These are phyloP conservation scores for Macrocentrus cingulum DNA, from an alignment of 1,140 invertebrate genomes.

Conservation along the genomic window DNA sequence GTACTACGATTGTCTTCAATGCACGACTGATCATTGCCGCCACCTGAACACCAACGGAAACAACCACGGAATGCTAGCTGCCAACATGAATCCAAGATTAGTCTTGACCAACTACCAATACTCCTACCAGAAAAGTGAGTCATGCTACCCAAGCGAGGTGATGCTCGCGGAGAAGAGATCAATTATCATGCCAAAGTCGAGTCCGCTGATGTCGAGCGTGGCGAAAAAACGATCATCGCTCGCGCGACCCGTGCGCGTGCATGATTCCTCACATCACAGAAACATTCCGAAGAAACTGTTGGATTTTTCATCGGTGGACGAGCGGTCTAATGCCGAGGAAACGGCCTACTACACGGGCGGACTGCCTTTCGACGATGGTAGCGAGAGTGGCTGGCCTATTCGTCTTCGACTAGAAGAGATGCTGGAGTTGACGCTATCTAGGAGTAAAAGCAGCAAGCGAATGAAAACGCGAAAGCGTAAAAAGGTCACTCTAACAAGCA, in stretches of 20 bases:
- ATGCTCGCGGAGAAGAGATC: not conserved
- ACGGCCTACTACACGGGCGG: constrained; percentile 20
- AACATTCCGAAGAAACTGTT: constrained; percentile 30
- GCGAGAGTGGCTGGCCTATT: constrained; percentile 45
- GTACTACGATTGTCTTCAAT: constrained; percentile 58
- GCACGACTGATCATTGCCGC: constrained; percentile 49
- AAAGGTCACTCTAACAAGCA: constrained; percentile 35
- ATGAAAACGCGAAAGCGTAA: constrained; percentile 35
- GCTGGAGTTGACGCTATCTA: constrained; percentile 47
- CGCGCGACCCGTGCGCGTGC: constrained; percentile 49
- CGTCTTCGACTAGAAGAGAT: constrained; percentile 50
- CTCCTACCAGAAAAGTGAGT: constrained; percentile 5
- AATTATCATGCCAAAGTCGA: constrained; percentile 1
- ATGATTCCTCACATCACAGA: constrained; percentile 45
- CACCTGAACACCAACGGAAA: constrained; percentile 28
- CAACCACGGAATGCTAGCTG: not conserved
- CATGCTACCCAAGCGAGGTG: constrained; percentile 1
- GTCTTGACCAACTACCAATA: not conserved
- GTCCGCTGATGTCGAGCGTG: constrained; percentile 33
- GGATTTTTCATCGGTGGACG: constrained; percentile 26
- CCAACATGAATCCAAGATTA: constrained; percentile 11
- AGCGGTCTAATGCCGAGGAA: constrained; percentile 6
- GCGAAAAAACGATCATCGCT: constrained; percentile 48
- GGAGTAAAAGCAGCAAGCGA: constrained; percentile 40
- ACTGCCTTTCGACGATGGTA: constrained; percentile 32